A percentile compares a stretch with the other conserved stretches of the same genome.
phyloP scores from a whole-genome alignment of 2,113 vertebrate species.

The Oplegnathus fasciatus region DNA sequence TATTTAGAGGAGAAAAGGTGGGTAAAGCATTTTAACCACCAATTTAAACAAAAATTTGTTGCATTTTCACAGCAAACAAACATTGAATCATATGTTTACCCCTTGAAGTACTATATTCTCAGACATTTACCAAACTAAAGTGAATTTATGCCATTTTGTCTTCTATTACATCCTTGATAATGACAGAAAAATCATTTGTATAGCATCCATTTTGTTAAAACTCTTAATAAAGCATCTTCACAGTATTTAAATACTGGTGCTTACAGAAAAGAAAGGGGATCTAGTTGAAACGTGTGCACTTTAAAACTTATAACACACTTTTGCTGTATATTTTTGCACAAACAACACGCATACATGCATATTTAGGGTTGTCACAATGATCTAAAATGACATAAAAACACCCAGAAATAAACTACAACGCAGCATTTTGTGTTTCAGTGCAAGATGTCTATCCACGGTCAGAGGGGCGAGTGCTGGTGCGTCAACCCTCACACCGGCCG shows the following conservation, averaged over 20 bases:
- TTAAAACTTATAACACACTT: neutral
- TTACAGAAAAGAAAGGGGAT: neutral
- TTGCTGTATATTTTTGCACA: slow-evolving; percentile 6
- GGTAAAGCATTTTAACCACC: neutral
- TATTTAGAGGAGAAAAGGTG: slow-evolving; percentile 10
- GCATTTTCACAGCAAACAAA: neutral
- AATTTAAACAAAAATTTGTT: neutral
- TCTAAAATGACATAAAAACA: neutral
- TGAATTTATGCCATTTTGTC: neutral
- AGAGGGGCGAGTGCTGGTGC: slow-evolving; percentile 98
- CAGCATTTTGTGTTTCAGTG: slow-evolving; percentile 86
- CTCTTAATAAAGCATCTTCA: neutral
- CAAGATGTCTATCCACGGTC: slow-evolving; percentile 97
- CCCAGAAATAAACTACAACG: neutral
- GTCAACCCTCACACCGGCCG: slow-evolving; percentile 94
- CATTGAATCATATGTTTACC: neutral
- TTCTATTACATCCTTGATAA: neutral
- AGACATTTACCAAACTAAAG: neutral
- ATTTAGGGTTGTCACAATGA: neutral
- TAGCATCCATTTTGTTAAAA: neutral
- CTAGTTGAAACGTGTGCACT: too few relatives aligned
- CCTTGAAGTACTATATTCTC: neutral
- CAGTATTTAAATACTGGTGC: neutral
- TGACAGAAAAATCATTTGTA: neutral
- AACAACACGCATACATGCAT: neutral